Evolutionary conservation across 2,888 invertebrate species (phyloP), one percentile per base, ranked within the genome.

Genomic region (Lobophora halterata): DNA sequence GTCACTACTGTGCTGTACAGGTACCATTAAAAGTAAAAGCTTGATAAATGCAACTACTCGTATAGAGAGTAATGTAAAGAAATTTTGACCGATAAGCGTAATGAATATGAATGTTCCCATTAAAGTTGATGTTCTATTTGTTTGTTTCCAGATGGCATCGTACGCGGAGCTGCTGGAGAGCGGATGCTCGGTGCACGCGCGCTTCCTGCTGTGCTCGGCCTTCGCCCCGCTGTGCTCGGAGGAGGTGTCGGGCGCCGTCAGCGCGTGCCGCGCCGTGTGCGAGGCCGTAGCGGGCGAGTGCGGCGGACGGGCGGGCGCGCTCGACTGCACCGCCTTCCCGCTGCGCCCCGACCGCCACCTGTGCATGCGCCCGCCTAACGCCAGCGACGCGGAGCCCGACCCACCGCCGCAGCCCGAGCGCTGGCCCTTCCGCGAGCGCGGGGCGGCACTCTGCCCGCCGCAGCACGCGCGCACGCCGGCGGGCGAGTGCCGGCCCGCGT

Each of bases 171-270:
- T 96, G 43, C 90, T 96, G 34, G 90, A 93, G 53, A 92, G 93
- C 63, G 92, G 93, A 31, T 97, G 97, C 71, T 95, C 95, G 2
- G 88, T 90, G 38, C 93, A 95, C 65, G 90, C 95, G 21, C 91
- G 94, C 54, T 94, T 97, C 77, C 93, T 97, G 67, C 90, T 97
- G 45, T 97, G 97, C 85, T 95, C 96, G 7, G 93, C 97, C 32
- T 95, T 95, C 77, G 94, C 95, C 5, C 97, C 97, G 18, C 93
- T 97, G 74, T 97, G 97, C 79, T 95, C 96, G 14, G 94, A 94
- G 65, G 93, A 95, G 74, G 93, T 95, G 49, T 91, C 93, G 12
- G 93, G 93, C 58, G 93, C 95, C 20, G 95, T 97, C 46, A 94
- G 94, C 42, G 93, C 95, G 5, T 97, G 97, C 79, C 90, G 94